phyloP scores from a whole-genome alignment of 2,888 invertebrate species.

The Lasioglossum oenotherae region DNA sequence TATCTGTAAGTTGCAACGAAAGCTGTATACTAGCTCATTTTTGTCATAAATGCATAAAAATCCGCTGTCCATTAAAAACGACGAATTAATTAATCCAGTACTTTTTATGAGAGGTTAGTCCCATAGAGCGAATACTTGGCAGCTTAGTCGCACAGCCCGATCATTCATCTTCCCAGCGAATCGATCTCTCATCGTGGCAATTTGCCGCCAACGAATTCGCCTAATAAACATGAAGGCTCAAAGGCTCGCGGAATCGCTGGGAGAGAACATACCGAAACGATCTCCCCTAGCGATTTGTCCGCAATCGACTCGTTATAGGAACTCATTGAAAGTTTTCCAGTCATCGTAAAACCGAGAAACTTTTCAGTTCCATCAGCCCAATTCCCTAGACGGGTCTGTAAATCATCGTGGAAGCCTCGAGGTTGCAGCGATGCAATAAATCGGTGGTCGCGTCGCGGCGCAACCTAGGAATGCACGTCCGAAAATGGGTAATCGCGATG shows the following conservation, averaged over 20 bases:
- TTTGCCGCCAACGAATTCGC: neutral
- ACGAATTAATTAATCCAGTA: neutral
- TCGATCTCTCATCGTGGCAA: neutral
- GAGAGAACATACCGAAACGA: neutral
- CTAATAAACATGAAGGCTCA: neutral
- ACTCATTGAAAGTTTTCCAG: neutral
- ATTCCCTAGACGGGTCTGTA: neutral
- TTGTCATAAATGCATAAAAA: too few relatives aligned
- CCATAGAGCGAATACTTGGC: neutral
- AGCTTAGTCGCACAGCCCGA: neutral
- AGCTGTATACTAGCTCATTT: too few relatives aligned
- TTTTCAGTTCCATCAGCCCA: neutral
- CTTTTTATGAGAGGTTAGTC: neutral
- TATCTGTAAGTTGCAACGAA: too few relatives aligned
- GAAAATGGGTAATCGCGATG: constrained; percentile 6
- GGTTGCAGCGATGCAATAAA: neutral
- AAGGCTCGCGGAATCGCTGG: neutral
- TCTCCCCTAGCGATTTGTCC: neutral
- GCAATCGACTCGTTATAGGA: neutral
- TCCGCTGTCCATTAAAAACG: neutral
- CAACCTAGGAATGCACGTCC: constrained; percentile 7
- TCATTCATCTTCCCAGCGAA: neutral
- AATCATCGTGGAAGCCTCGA: neutral
- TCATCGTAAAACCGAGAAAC: neutral
- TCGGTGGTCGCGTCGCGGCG: neutral